These are phyloP conservation scores for Bradypodion pumilum DNA, from an alignment of 2,797 vertebrate genomes.

Conservation along the genomic window DNA sequence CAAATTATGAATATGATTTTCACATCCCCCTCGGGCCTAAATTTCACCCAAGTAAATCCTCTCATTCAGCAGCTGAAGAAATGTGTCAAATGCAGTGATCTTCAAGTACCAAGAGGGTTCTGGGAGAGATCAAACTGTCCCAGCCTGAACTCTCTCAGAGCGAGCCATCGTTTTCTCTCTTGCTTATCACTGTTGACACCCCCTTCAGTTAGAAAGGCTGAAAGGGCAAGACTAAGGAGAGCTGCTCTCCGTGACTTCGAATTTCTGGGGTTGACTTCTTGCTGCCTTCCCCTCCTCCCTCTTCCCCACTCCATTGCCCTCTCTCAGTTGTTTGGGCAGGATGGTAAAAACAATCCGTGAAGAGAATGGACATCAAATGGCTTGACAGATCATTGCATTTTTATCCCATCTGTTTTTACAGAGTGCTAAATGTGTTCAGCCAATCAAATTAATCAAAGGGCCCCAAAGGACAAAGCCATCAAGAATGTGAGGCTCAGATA, in stretches of 20 bases:
- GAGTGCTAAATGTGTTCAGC: constrained; percentile 33
- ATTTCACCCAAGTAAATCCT: constrained; percentile 80
- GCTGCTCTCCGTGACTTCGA: constrained; percentile 42
- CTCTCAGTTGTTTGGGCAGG: constrained; percentile 15
- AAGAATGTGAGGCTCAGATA: rapidly evolving
- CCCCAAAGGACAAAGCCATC: constrained; percentile 4
- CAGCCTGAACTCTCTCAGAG: constrained; percentile 55
- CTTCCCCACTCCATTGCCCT: background rate
- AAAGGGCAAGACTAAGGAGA: constrained; percentile 25
- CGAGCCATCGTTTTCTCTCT: constrained; percentile 54
- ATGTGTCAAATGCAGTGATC: constrained; percentile 73
- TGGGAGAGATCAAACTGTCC: constrained; percentile 71
- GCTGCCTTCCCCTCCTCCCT: background rate
- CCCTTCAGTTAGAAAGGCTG: constrained; percentile 40
- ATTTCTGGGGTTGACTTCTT: constrained; percentile 37
- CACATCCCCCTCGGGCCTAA: constrained; percentile 74
- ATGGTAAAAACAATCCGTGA: constrained; percentile 38
- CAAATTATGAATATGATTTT: constrained; percentile 80
- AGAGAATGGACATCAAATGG: constrained; percentile 36
- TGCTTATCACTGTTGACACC: constrained; percentile 60
- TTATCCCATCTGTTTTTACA: constrained; percentile 46
- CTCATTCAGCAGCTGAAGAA: constrained; percentile 74
- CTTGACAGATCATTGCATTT: background rate
- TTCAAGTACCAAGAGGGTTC: constrained; percentile 65
- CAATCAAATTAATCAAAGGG: background rate